Percentiles rank a stretch among this genome's conserved stretches.
Conservation (phyloP, 2,113 vertebrate genomes). For the Callithrix jacchus region DNA sequence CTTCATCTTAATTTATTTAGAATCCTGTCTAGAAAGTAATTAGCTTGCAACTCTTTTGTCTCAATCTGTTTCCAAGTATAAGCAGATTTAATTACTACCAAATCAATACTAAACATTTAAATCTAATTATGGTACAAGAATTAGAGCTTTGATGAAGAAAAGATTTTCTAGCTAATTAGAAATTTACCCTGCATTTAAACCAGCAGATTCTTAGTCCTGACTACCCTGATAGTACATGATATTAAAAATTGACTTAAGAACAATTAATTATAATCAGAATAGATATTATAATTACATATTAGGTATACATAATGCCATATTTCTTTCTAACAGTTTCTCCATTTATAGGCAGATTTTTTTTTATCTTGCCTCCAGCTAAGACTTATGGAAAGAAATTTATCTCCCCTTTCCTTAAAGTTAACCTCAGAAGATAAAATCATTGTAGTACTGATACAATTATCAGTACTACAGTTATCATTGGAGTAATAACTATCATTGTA, state of each 20-base stretch:
- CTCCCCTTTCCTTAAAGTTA: neutral
- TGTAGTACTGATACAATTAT: neutral
- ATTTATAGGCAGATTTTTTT: neutral
- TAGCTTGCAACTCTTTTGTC: slow-evolving; percentile 57
- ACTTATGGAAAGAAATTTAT: neutral
- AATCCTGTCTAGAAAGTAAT: slow-evolving; percentile 60
- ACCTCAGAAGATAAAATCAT: neutral
- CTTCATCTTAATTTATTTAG: slow-evolving; percentile 34
- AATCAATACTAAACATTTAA: slow-evolving; percentile 78
- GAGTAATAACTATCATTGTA: neutral
- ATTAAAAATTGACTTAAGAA: slow-evolving; percentile 27
- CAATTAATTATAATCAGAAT: neutral
- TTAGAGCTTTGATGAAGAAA: slow-evolving; percentile 66
- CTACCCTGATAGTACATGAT: neutral
- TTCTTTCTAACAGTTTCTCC: neutral
- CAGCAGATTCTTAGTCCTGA: slow-evolving; percentile 41
- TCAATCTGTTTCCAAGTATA: slow-evolving; percentile 69
- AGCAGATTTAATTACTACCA: slow-evolving; percentile 75
- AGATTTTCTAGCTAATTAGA: slow-evolving; percentile 45
- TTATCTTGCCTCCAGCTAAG: neutral
- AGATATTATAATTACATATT: neutral
- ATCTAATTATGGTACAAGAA: slow-evolving; percentile 74
- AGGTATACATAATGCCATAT: neutral
- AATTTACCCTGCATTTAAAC: slow-evolving; percentile 63
- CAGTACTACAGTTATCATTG: no score